Evolutionary conservation across 2,797 vertebrate genomes (phyloP).

Genomic region (Simalia tracyae): DNA sequence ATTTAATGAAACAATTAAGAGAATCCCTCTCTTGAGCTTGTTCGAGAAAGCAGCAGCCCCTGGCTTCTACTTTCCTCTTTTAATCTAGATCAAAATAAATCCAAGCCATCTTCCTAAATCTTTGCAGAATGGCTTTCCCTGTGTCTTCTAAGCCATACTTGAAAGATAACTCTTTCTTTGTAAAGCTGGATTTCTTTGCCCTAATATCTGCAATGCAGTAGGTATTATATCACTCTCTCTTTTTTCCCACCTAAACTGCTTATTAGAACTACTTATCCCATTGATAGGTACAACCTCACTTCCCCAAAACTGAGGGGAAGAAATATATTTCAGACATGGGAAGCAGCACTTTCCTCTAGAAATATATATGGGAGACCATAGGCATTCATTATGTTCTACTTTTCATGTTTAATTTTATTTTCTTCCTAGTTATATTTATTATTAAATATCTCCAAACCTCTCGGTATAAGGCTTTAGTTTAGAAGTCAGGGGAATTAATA

Average conservation of each 20-base stretch:
- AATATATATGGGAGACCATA: neutral
- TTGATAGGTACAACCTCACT: neutral
- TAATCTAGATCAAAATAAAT: neutral
- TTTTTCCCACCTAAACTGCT: slow-evolving; percentile 3
- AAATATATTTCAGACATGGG: neutral
- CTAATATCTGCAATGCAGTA: slow-evolving; percentile 30
- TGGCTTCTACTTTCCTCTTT: neutral
- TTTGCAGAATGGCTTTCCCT: neutral
- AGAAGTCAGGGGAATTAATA: neutral
- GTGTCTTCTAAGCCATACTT: neutral
- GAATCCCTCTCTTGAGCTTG: neutral
- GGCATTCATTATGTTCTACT: neutral
- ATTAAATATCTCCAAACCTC: neutral
- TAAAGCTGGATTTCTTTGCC: slow-evolving; percentile 7
- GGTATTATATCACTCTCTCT: slow-evolving; percentile 1
- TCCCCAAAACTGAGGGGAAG: neutral
- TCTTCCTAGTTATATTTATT: neutral
- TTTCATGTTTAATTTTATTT: neutral
- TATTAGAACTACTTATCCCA: neutral
- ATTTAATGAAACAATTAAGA: neutral
- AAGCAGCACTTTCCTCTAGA: neutral
- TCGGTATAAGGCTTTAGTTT: neutral
- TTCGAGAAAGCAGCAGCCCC: neutral
- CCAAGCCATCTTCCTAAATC: neutral
- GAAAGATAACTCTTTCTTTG: neutral